Percentiles rank a stretch among this genome's conserved stretches.
Conservation (phyloP, 1,140 invertebrate species). For the Eubasilissa regina region DNA sequence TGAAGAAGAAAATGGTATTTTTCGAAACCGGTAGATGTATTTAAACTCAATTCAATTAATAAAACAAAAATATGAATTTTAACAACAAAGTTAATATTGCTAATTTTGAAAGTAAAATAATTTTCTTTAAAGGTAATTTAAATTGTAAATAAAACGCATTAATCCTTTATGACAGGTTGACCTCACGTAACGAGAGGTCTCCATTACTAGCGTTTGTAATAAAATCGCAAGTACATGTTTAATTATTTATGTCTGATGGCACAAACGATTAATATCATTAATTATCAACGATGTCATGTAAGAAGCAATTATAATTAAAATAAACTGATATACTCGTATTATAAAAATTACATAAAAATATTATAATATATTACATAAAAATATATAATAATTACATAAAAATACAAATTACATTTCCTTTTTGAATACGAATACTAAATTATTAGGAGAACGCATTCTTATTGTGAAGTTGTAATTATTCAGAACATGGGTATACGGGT, state of each 20-base stretch:
- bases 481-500: too few species aligned
- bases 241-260: conserved; percentile 18
- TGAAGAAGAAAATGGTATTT: too few species aligned
- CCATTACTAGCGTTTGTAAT: conserved; percentile 15
- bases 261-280: conserved; percentile 11
- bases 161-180: background rate
- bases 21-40: background rate
- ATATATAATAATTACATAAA: too few species aligned
- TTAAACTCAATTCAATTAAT: background rate
- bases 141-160: background rate
- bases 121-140: background rate
- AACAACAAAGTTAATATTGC: background rate
- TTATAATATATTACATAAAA: too few species aligned
- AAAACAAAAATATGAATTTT: background rate
- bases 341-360: too few species aligned
- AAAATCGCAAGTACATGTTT: conserved; percentile 2
- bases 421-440: too few species aligned
- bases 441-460: too few species aligned
- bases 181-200: background rate
- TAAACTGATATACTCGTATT: too few species aligned
- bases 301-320: conserved; percentile 9
- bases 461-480: too few species aligned
- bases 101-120: too few species aligned
- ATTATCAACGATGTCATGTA: conserved; percentile 1
- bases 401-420: too few species aligned